Evolutionary conservation across 2,888 invertebrate species (phyloP).

Genomic region (Merodon equestris): DNA sequence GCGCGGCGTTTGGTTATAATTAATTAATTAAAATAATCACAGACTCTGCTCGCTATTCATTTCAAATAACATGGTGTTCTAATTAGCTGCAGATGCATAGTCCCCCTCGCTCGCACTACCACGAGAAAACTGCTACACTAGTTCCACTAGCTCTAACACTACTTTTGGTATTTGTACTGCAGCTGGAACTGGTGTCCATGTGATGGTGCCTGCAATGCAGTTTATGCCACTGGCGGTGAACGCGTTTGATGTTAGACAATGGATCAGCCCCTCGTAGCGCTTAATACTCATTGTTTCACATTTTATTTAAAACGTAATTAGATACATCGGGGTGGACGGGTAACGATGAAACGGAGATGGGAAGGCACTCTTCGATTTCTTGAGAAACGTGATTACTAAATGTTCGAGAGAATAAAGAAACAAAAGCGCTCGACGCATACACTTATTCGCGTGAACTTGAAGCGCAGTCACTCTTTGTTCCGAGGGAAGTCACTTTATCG

Average conservation of each 20-base stretch:
- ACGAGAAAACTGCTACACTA: no score
- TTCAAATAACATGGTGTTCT: slow-evolving; percentile 44
- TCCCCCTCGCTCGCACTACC: background rate
- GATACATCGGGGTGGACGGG: slow-evolving; percentile 1
- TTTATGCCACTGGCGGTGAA: slow-evolving; percentile 29
- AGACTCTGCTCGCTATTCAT: slow-evolving; percentile 32
- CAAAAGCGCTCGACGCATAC: no score
- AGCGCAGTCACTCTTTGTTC: no score
- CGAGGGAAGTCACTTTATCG: slow-evolving; percentile 14
- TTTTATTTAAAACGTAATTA: slow-evolving; percentile 53
- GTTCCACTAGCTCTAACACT: no score
- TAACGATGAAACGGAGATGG: background rate
- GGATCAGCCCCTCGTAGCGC: slow-evolving; percentile 20
- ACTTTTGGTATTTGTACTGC: no score
- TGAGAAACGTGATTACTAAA: slow-evolving; percentile 34
- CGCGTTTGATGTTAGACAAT: slow-evolving; percentile 55
- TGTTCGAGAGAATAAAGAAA: no score
- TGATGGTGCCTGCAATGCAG: background rate
- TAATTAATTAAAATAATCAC: slow-evolving; percentile 56
- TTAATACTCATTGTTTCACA: slow-evolving; percentile 56
- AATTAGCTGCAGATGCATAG: slow-evolving; percentile 32
- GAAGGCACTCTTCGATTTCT: slow-evolving; percentile 24
- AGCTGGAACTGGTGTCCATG: no score
- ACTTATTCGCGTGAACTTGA: no score
- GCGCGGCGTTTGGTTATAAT: slow-evolving; percentile 19